Percentiles rank a stretch among this genome's conserved stretches.
These are phyloP conservation scores for Platichthys stellatus DNA, from an alignment of 2,113 vertebrate species.

Conservation along the genomic window DNA sequence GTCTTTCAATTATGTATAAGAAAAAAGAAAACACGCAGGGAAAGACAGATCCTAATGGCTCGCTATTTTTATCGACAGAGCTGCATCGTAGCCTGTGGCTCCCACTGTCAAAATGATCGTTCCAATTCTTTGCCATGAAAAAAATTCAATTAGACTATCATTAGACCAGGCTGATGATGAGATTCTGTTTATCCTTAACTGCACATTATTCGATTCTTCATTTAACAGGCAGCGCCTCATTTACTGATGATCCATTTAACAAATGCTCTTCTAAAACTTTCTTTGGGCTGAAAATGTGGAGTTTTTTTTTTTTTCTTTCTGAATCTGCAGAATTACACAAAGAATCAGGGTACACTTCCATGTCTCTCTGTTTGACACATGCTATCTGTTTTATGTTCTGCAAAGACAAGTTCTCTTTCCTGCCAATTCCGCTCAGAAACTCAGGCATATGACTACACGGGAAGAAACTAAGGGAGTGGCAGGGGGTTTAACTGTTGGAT, in stretches of 20 bases:
- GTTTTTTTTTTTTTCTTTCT: slow-evolving; percentile 31
- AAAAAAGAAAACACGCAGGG: slow-evolving; percentile 25
- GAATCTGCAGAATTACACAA: slow-evolving; percentile 12
- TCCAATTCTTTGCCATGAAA: slow-evolving; percentile 78
- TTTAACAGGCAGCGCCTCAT: slow-evolving; percentile 83
- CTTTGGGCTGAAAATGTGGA: slow-evolving; percentile 63
- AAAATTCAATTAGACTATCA: slow-evolving; percentile 82
- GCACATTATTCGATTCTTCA: slow-evolving; percentile 82
- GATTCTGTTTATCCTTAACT: slow-evolving; percentile 82
- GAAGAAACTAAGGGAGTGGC: slow-evolving; percentile 37
- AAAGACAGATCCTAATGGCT: slow-evolving; percentile 62
- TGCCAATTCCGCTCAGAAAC: slow-evolving; percentile 42
- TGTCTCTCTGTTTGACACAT: slow-evolving; percentile 27
- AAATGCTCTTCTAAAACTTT: slow-evolving; percentile 73
- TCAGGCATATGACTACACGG: slow-evolving; percentile 36
- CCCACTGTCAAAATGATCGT: slow-evolving; percentile 75
- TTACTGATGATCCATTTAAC: slow-evolving; percentile 81
- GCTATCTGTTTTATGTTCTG: slow-evolving; percentile 6
- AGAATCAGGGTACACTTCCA: slow-evolving; percentile 9
- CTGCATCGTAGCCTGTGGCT: slow-evolving; percentile 74
- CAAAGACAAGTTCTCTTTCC: slow-evolving; percentile 15
- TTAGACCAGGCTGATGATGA: slow-evolving; percentile 80
- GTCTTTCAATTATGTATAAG: slow-evolving; percentile 5
- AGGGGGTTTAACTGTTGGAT: slow-evolving; percentile 40
- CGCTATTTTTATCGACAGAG: slow-evolving; percentile 70